Evolutionary conservation across 2,113 vertebrate genomes (phyloP), one percentile per base, ranked within the genome.

Genomic region (Cariama cristata): DNA sequence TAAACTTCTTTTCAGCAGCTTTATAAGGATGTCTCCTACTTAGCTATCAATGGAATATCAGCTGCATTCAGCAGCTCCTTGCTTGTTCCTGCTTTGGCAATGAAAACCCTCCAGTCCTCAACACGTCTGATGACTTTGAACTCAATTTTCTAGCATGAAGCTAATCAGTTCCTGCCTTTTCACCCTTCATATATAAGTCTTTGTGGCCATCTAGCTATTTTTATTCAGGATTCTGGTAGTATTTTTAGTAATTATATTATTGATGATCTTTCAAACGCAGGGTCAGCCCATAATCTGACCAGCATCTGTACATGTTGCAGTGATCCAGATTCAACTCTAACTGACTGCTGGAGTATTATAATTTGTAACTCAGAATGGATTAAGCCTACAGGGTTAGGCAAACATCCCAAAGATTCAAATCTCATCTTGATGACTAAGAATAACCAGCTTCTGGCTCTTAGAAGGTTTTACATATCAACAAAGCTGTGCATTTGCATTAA

Each of bases 361-460:
- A 95, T 95, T 96, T 88, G 58, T 96, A 95, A 95, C 71, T 96
- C 55, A 89, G 92, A 90, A 40, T 86, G 83, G 89, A 96, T 97
- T 96, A 97, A 97, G 66, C 89, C 93, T 85, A 85, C 94, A 90
- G 94, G 89, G 94, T 96, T 97, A 97, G 94, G 87, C 91, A 97
- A 97, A 93, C 84, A 91, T 93, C 96, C 95, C 93, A 94, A 94
- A 96, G 96, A 97, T 97, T 96, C 69, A 89, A 62, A 95, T 96
- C 96, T 96, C 86, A 90, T 97, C 96, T 96, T 96, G 91, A 96
- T 96, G 96, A 95, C 87, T 97, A 96, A 96, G 96, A 97, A 95
- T 93, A 97, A 95, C 87, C 89, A 93, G 95, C 90, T 97, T 97
- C 94, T 97, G 93, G 91, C 94, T 97, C 81, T 82, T 86, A 85